These are phyloP conservation scores for Gyps fulvus DNA, from an alignment of 2,113 vertebrate genomes.

Conservation along the genomic window DNA sequence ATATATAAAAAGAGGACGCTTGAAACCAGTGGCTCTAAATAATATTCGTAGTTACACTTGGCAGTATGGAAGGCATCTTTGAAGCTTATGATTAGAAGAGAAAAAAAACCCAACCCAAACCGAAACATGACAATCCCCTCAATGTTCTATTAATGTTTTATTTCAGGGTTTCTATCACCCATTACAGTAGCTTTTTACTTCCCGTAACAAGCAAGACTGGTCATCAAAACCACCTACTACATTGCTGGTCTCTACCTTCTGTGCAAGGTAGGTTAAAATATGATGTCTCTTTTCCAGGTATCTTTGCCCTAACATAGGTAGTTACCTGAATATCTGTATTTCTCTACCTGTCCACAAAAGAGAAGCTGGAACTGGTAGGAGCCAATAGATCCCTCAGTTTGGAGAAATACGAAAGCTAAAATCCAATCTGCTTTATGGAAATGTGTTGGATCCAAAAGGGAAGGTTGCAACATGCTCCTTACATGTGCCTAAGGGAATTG, in stretches of 20 bases:
- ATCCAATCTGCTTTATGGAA: neutral
- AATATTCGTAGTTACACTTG: neutral
- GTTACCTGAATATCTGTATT: neutral
- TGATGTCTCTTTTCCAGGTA: neutral
- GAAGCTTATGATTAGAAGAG: neutral
- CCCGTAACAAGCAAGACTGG: neutral
- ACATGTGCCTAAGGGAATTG: neutral
- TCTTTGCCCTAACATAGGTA: neutral
- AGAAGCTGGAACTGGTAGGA: neutral
- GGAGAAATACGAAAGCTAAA: neutral
- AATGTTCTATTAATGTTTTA: neutral
- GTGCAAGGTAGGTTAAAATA: neutral
- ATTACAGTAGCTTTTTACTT: neutral
- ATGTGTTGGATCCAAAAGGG: neutral
- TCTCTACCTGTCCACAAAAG: neutral
- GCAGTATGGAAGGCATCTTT: neutral
- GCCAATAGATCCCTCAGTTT: neutral
- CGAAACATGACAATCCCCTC: neutral
- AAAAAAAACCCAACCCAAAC: neutral
- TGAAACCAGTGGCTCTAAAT: neutral
- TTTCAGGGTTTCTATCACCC: neutral
- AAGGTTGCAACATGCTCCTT: neutral
- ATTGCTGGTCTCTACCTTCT: neutral
- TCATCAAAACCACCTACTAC: neutral
- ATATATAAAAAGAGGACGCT: neutral